These are phyloP conservation scores for Campopleginae sp. DNA, from an alignment of 2,888 invertebrate genomes.

Conservation along the genomic window DNA sequence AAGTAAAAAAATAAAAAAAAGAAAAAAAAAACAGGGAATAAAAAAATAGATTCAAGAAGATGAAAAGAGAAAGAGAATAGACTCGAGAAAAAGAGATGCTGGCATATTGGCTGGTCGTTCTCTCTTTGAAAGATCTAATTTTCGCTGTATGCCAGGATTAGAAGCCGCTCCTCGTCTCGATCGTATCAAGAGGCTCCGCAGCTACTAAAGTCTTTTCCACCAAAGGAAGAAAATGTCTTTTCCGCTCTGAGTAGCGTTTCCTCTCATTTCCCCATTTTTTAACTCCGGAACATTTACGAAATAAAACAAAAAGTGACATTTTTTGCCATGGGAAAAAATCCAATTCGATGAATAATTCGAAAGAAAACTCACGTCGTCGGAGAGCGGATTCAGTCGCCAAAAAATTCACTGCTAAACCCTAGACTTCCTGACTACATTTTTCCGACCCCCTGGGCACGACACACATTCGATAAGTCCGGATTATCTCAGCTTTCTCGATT, in stretches of 20 bases:
- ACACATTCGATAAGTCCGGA: slow-evolving; percentile 75
- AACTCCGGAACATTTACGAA: neutral
- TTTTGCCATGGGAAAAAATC: neutral
- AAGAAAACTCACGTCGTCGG: neutral
- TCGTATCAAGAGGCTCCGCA: slow-evolving; percentile 59
- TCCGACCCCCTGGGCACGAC: slow-evolving; percentile 60
- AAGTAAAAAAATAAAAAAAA: slow-evolving; percentile 37
- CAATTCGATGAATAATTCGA: neutral
- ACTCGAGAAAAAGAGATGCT: slow-evolving; percentile 46
- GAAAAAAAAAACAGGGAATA: neutral
- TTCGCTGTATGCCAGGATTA: slow-evolving; percentile 81
- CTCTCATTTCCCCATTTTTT: neutral
- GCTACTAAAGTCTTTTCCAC: slow-evolving; percentile 61
- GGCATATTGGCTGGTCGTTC: slow-evolving; percentile 68
- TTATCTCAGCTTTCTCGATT: slow-evolving; percentile 79
- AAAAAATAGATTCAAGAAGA: slow-evolving; percentile 15
- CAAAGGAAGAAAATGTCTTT: slow-evolving; percentile 18
- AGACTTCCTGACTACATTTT: slow-evolving; percentile 76
- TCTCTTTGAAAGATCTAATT: slow-evolving; percentile 77
- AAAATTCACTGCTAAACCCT: neutral
- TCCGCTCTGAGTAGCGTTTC: neutral
- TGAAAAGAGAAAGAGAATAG: slow-evolving; percentile 33
- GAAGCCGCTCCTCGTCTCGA: slow-evolving; percentile 75
- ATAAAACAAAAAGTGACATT: neutral
- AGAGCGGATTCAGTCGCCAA: neutral